phyloP scores from a whole-genome alignment of 2,113 vertebrate genomes.

The Nothoprocta pentlandii region DNA sequence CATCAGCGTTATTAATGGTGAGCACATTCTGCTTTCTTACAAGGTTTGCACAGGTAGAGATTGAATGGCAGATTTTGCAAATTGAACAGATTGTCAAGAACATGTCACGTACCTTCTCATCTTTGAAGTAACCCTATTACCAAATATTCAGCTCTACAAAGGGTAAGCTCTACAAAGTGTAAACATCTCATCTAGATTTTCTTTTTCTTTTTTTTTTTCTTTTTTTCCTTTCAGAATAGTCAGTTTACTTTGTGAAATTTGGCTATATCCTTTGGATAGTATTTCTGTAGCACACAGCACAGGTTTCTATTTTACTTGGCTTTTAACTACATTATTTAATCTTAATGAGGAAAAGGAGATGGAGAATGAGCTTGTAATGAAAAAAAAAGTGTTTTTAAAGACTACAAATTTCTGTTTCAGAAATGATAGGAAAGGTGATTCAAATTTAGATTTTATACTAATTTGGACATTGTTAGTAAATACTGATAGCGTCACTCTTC shows the following conservation, averaged over 20 bases:
- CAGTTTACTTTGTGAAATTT: background rate
- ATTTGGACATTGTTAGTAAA: background rate
- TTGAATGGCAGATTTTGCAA: background rate
- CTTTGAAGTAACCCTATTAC: background rate
- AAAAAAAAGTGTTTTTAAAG: background rate
- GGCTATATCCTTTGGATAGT: background rate
- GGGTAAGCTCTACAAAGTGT: background rate
- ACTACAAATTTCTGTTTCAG: background rate
- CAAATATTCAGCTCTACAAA: background rate
- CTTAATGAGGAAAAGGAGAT: background rate
- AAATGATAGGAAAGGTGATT: background rate
- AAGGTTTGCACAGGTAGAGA: background rate
- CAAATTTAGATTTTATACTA: background rate
- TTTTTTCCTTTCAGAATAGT: too few species aligned
- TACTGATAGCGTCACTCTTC: background rate
- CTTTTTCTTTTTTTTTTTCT: too few species aligned
- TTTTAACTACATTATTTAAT: background rate
- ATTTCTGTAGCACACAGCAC: background rate
- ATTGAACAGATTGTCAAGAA: background rate
- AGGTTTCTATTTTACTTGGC: background rate
- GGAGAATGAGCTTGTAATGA: background rate
- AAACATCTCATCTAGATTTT: background rate
- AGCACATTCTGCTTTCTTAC: background rate
- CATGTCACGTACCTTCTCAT: background rate
- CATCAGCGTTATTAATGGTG: background rate